Evolutionary conservation across 2,797 vertebrate genomes (phyloP), one percentile per base, ranked within the genome.

Genomic region (Staurois parvus): DNA sequence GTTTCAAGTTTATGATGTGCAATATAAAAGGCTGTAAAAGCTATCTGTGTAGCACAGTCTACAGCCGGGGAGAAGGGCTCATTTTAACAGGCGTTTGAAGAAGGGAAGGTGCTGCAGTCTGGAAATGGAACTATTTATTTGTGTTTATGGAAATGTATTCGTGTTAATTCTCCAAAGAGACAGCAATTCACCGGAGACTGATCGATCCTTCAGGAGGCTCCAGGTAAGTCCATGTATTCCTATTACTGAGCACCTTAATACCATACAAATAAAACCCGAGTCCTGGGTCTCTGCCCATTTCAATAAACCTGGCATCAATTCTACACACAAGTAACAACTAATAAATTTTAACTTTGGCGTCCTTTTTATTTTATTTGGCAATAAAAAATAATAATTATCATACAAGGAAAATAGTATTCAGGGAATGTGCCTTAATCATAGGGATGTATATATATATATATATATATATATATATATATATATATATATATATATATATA

Each of bases 1-100:
- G 87, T 91, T 91, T 93, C 88, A 90, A 91, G 92, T 95, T 95
- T 95, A 95, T 95, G 94, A 90, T 94, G 93, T 94, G 95, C 92
- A 93, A 95, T 95, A 89, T 85, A 95, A 91, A 88, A 92, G 91
- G 94, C 90, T 93, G 92, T 94, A 95, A 95, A 95, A 94, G 88
- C 90, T 91, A 79, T 88, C 90, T 88, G 89, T 91, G 92, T 92
- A 91, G 90, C 87, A 84, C 81, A 87, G 90, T 83, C 89, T 90
- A 83, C 77, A 84, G 91, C 91, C 92, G 90, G 90, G 89, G 88
- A 83, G 48, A 72, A 88, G 93, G 90, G 91, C 90, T 88, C 88
- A 89, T 92, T 94, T 94, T 93, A 94, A 82, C 92, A 93, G 91
- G 92, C 89, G 72, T 91, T 93, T 92, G 91, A 91, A 88, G 90